Percentiles rank a stretch among this genome's conserved stretches.
Conservation (phyloP, 2,888 invertebrate species). For the Habrosyne pyritoides region DNA sequence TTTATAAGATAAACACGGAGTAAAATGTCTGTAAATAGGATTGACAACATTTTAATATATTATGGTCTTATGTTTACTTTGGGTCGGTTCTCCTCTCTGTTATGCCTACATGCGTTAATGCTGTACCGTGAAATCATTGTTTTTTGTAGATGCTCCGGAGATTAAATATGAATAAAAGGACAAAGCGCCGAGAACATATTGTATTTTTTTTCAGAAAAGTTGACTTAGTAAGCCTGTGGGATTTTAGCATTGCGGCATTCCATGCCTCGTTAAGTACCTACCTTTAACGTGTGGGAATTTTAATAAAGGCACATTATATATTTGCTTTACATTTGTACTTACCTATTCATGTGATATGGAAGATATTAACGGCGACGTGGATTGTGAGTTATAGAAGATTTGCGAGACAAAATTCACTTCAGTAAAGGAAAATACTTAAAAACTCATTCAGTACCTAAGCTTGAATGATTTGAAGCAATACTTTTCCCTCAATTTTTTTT, state of each 20-base stretch:
- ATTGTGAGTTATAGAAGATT: background rate
- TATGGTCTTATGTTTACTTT: conserved; percentile 76
- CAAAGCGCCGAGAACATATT: conserved; percentile 71
- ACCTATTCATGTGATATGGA: background rate
- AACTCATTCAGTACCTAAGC: too few species aligned
- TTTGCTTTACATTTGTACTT: conserved; percentile 15
- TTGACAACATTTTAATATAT: conserved; percentile 82
- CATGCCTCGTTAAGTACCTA: conserved; percentile 58
- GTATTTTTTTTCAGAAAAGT: conserved; percentile 60
- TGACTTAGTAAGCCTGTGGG: conserved; percentile 72
- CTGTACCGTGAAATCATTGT: conserved; percentile 82
- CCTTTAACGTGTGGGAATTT: conserved; percentile 55
- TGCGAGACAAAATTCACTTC: background rate
- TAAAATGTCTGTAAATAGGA: conserved; percentile 82
- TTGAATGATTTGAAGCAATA: too few species aligned
- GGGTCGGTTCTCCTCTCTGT: conserved; percentile 74
- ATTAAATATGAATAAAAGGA: conserved; percentile 82
- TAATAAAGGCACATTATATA: conserved; percentile 32
- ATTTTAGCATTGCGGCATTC: conserved; percentile 60
- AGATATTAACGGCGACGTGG: background rate
- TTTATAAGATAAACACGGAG: conserved; percentile 82
- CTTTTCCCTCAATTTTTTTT: too few species aligned
- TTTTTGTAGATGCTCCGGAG: conserved; percentile 76
- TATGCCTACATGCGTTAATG: conserved; percentile 82
- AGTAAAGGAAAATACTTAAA: too few species aligned